Conservation (phyloP, 2,888 invertebrate species). For the Lypha dubia region DNA sequence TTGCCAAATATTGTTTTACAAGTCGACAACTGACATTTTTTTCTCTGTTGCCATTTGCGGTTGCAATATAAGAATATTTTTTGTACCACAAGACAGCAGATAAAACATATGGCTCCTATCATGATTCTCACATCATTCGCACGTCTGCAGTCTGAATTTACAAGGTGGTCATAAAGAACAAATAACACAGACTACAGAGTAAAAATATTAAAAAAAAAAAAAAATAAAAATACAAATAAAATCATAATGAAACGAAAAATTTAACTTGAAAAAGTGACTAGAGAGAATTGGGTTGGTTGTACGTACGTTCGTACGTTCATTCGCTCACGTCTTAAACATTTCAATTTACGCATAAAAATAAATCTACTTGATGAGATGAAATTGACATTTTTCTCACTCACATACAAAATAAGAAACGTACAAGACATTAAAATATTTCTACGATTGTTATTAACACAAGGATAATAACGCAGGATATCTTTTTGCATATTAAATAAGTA, state of each 20-base stretch:
- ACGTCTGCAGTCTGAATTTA: slow-evolving; percentile 65
- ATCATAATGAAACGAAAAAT: slow-evolving; percentile 37
- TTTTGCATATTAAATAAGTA: slow-evolving; percentile 54
- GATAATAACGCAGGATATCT: slow-evolving; percentile 52
- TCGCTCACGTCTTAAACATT: slow-evolving; percentile 80
- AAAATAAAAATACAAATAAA: slow-evolving; percentile 10
- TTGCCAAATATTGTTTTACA: slow-evolving; percentile 60
- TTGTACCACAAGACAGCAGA: slow-evolving; percentile 28
- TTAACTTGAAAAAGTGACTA: slow-evolving; percentile 8
- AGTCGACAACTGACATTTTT: slow-evolving; percentile 49
- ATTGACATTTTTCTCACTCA: slow-evolving; percentile 76
- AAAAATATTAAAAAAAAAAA: too few relatives aligned
- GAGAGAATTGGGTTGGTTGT: slow-evolving; percentile 39
- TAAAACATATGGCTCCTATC: slow-evolving; percentile 66
- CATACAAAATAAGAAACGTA: slow-evolving; percentile 7
- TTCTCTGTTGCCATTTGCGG: neutral
- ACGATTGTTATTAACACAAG: slow-evolving; percentile 30
- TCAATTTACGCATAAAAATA: slow-evolving; percentile 81
- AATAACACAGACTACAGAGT: slow-evolving; percentile 26
- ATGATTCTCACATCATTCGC: slow-evolving; percentile 67
- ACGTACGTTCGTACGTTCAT: neutral
- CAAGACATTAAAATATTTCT: slow-evolving; percentile 57
- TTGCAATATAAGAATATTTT: neutral
- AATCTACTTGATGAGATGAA: neutral
- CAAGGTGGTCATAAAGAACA: slow-evolving; percentile 59